Percentiles rank a stretch among this genome's conserved stretches.
Conservation (phyloP, 2,888 invertebrate genomes). For the Mellilla xanthometata region DNA sequence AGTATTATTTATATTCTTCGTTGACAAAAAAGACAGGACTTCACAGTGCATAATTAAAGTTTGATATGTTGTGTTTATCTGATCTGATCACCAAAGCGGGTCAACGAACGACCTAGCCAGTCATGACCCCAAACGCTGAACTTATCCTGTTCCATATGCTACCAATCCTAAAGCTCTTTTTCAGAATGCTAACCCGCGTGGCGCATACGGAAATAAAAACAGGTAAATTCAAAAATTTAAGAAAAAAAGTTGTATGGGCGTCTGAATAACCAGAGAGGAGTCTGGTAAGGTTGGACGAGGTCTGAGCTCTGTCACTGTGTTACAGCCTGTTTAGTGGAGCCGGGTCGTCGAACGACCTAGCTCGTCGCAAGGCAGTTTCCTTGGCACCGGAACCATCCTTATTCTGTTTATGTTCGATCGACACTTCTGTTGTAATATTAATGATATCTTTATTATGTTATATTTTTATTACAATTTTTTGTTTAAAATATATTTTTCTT, state of each 20-base stretch:
- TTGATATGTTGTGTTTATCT: slow-evolving; percentile 1
- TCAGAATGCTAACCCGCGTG: too few relatives aligned
- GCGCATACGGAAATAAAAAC: too few relatives aligned
- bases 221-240: too few relatives aligned
- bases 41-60: slow-evolving; percentile 1
- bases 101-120: slow-evolving; percentile 13
- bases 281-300: neutral
- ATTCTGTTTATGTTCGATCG: slow-evolving; percentile 33
- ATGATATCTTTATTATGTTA: too few relatives aligned
- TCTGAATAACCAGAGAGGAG: too few relatives aligned
- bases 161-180: neutral
- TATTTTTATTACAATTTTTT: too few relatives aligned
- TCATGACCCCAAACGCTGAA: slow-evolving; percentile 8
- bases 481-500: too few relatives aligned
- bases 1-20: too few relatives aligned
- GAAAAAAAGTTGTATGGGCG: too few relatives aligned
- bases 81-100: neutral
- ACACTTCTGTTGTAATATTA: too few relatives aligned
- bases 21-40: too few relatives aligned
- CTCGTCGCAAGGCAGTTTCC: slow-evolving; percentile 53
- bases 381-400: slow-evolving; percentile 40
- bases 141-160: slow-evolving; percentile 10
- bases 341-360: slow-evolving; percentile 81
- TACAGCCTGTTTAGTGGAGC: slow-evolving; percentile 16
- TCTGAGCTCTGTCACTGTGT: slow-evolving; percentile 7